A percentile compares a stretch with the other conserved stretches of the same genome.
Conservation (phyloP, 1,140 invertebrate species). For the Lutraria rhynchaena region DNA sequence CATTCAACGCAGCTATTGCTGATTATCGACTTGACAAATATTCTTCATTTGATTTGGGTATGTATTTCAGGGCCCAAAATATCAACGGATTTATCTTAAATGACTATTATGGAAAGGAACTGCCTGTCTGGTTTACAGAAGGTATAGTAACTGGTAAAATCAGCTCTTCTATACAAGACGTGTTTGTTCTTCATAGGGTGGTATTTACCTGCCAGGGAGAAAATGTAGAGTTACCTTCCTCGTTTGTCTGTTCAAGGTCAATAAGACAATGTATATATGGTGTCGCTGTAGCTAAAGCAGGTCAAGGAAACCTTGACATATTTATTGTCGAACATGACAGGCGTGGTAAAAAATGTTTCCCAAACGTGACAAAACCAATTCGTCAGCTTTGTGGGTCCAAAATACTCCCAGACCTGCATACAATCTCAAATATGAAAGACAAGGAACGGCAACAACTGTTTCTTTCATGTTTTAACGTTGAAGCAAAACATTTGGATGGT, state of each 20-base stretch:
- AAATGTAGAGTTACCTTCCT: conserved; percentile 85
- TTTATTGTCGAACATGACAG: too few relatives aligned
- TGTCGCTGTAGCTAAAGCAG: conserved; percentile 81
- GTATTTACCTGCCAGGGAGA: conserved; percentile 89
- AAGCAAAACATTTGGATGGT: too few relatives aligned
- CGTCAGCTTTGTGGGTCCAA: too few relatives aligned
- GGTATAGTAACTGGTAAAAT: conserved; percentile 78
- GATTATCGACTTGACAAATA: conserved; percentile 54
- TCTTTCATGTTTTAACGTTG: too few relatives aligned
- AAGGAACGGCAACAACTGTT: too few relatives aligned
- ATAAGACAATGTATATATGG: conserved; percentile 87
- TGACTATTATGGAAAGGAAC: conserved; percentile 63
- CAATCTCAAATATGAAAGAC: too few relatives aligned
- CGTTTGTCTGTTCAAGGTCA: conserved; percentile 85
- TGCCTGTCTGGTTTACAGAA: conserved; percentile 86
- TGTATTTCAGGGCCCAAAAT: conserved; percentile 28
- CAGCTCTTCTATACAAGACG: conserved; percentile 87
- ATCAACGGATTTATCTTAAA: conserved; percentile 33
- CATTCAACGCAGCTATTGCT: conserved; percentile 61
- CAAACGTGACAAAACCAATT: too few relatives aligned
- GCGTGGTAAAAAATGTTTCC: too few relatives aligned
- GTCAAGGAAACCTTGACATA: too few relatives aligned
- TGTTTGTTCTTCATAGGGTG: conserved; percentile 86
- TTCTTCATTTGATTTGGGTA: not conserved
- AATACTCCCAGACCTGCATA: too few relatives aligned